phyloP scores from a whole-genome alignment of 2,113 vertebrate species.

The Calyptomena viridis region DNA sequence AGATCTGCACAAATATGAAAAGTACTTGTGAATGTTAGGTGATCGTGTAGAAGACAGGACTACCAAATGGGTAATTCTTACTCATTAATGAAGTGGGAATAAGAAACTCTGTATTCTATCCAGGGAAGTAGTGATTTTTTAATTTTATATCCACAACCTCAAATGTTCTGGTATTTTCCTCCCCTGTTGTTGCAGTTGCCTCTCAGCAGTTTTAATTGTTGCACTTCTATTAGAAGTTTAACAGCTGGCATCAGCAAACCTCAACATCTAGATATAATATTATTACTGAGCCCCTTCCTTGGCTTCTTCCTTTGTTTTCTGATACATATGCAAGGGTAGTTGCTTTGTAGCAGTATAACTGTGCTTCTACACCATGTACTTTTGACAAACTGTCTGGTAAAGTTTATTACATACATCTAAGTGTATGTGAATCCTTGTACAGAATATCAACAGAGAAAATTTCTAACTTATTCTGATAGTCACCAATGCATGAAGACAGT shows the following conservation, averaged over 20 bases:
- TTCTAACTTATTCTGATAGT: not conserved
- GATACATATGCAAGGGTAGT: not conserved
- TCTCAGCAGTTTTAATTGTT: not conserved
- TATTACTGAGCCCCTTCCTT: not conserved
- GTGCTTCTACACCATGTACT: not conserved
- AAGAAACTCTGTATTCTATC: not conserved
- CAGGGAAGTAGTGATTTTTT: not conserved
- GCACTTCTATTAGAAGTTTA: not conserved
- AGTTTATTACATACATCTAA: not conserved
- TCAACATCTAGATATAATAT: not conserved
- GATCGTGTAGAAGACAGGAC: not conserved
- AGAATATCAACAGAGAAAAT: not conserved
- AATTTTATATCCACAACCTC: not conserved
- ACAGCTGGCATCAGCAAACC: not conserved
- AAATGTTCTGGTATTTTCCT: not conserved
- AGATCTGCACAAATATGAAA: not conserved
- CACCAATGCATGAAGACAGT: not conserved
- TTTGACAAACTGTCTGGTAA: not conserved
- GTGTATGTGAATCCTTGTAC: not conserved
- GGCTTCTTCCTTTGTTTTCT: not conserved
- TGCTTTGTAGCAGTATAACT: not conserved
- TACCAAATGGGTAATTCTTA: not conserved
- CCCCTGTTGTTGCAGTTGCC: not conserved
- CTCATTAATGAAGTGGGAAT: not conserved
- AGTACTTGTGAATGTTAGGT: not conserved